These are phyloP conservation scores for Percopsis transmontana DNA, from an alignment of 2,113 vertebrate species.

Conservation along the genomic window DNA sequence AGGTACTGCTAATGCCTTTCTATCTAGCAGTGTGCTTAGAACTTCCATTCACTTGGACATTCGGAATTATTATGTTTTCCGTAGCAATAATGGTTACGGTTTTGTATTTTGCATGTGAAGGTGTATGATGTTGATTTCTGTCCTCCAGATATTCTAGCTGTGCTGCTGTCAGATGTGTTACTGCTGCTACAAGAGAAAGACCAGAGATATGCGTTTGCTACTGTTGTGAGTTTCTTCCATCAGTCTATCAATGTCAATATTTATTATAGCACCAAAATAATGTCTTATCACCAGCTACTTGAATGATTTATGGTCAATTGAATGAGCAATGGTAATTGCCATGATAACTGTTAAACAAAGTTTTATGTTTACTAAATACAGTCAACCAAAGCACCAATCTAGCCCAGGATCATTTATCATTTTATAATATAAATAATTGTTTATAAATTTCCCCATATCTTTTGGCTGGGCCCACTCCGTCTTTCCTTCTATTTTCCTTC, in stretches of 20 bases:
- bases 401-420: not conserved
- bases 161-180: conserved; percentile 90
- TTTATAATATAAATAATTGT: not conserved
- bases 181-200: conserved; percentile 96
- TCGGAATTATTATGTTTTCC: not conserved
- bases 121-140: not conserved
- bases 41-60: not conserved
- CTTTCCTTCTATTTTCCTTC: not conserved
- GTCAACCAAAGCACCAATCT: not conserved
- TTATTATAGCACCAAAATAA: not conserved
- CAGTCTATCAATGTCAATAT: not conserved
- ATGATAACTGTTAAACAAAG: too few relatives aligned
- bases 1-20: not conserved
- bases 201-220: conserved; percentile 89
- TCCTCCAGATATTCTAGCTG: conserved; percentile 86
- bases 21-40: not conserved
- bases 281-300: not conserved
- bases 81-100: not conserved
- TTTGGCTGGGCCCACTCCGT: not conserved
- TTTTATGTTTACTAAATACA: too few relatives aligned
- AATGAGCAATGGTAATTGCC: too few relatives aligned
- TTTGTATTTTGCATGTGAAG: not conserved
- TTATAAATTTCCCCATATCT: not conserved
- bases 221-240: conserved; percentile 83
- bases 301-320: not conserved